These are phyloP conservation scores for Colinus virginianus DNA, from an alignment of 2,113 vertebrate genomes.

Conservation along the genomic window DNA sequence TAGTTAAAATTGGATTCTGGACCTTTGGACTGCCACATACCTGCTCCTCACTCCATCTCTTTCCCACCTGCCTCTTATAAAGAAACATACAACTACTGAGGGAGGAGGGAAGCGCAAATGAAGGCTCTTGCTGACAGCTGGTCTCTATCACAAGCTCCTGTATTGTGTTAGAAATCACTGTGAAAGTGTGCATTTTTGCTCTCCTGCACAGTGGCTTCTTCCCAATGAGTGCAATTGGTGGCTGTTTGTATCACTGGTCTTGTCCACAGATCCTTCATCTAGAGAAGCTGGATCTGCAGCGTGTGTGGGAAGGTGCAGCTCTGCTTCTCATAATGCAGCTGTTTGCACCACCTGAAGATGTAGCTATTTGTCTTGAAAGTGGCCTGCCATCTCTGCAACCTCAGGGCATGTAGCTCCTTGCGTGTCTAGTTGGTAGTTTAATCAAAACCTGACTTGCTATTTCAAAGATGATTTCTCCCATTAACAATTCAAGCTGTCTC, in stretches of 20 bases:
- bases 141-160: background rate
- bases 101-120: fast-evolving
- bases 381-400: background rate
- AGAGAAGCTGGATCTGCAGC: background rate
- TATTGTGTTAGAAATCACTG: background rate
- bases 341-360: background rate
- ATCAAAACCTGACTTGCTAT: conserved; percentile 7
- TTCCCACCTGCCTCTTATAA: background rate
- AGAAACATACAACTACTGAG: background rate
- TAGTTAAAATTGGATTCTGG: conserved; percentile 36
- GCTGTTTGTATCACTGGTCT: background rate
- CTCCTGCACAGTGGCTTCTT: background rate
- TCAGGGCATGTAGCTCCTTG: background rate
- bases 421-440: conserved; percentile 39
- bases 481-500: conserved; percentile 19
- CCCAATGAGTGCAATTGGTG: background rate
- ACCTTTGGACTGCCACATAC: background rate
- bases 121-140: background rate
- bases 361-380: conserved; percentile 10
- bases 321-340: background rate
- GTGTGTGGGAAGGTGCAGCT: background rate
- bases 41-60: background rate
- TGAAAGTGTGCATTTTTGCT: background rate
- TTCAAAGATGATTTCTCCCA: background rate
- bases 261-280: background rate